Base-by-base conservation (phyloP, 2,888 invertebrate genomes). In the Phyllotreta cruciferae region DNA sequence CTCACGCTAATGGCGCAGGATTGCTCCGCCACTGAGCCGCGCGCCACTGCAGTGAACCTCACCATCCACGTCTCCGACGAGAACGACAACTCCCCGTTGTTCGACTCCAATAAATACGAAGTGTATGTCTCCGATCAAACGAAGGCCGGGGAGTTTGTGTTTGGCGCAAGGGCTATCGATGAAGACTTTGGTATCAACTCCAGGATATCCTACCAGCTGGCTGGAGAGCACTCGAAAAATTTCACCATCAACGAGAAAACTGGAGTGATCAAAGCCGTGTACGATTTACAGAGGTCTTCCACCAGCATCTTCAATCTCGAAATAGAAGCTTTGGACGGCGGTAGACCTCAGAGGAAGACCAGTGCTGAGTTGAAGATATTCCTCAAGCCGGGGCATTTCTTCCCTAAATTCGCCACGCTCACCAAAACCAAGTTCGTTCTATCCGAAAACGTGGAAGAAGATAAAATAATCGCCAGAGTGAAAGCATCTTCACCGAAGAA, bases 1-100 rank as follows among this genome's bases (percentile, higher is more conserved):
- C 83, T 96, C 67, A 92, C 92, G 1, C 83, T 96, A 11, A 91
- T 93, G 84, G 96, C 95, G 1, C 91, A 92, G 79, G 96, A 96
- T 80, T 92, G 91, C 64, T 94, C 94, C 34, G 88, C 92, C 0
- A 94, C 93, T 0, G 93, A 93, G 72, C 93, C 93, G 0, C 84
- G 89, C 70, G 92, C 92, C 0, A 88, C 92, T 1, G 91, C 92
- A 8, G 91, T 94, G 1, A 93, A 93, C 78, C 82, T 95, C 49
- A 93, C 92, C 3, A 90, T 96, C 56, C 81, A 84, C 9, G 87
- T 96, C 3, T 83, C 86, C 56, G 95, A 95, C 81, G 88, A 91
- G 76, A 95, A 95, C 78, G 95, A 95, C 78, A 94, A 94, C 78
- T 86, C 89, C 7, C 95, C 95, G 0, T 83, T 83, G 52, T 95